Evolutionary conservation across 2,113 vertebrate species (phyloP).

Genomic region (Corvus cornix): DNA sequence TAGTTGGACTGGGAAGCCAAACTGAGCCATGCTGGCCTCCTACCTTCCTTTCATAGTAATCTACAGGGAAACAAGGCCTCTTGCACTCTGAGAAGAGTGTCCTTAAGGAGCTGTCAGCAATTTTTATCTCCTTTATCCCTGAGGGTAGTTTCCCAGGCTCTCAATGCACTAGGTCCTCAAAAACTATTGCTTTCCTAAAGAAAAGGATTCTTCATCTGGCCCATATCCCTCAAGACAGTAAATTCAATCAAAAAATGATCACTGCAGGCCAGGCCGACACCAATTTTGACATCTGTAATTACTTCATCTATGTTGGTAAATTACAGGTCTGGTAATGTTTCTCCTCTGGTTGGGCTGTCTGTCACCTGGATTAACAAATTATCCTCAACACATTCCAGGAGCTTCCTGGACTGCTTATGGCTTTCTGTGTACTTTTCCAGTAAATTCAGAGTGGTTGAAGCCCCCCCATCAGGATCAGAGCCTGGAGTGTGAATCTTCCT

Average conservation of each 20-base stretch:
- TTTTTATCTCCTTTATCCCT: not conserved
- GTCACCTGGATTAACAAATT: not conserved
- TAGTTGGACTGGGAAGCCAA: not conserved
- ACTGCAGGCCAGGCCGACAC: not conserved
- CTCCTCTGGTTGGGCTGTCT: not conserved
- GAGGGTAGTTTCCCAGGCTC: not conserved
- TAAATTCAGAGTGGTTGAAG: not conserved
- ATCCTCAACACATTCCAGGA: not conserved
- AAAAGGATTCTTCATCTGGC: not conserved
- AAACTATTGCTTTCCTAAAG: not conserved
- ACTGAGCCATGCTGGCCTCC: not conserved
- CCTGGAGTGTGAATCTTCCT: not conserved
- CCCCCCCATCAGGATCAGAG: not conserved
- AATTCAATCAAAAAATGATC: not conserved
- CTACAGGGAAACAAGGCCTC: not conserved
- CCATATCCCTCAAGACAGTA: not conserved
- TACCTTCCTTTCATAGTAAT: not conserved
- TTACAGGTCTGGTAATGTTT: not conserved
- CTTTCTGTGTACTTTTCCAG: not conserved
- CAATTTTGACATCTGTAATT: not conserved
- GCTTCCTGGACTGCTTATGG: not conserved
- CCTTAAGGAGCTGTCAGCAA: not conserved
- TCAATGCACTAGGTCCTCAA: not conserved
- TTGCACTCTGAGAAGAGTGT: not conserved
- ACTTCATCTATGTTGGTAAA: not conserved